These are phyloP conservation scores for Platichthys stellatus DNA, from an alignment of 2,113 vertebrate species.

Conservation along the genomic window DNA sequence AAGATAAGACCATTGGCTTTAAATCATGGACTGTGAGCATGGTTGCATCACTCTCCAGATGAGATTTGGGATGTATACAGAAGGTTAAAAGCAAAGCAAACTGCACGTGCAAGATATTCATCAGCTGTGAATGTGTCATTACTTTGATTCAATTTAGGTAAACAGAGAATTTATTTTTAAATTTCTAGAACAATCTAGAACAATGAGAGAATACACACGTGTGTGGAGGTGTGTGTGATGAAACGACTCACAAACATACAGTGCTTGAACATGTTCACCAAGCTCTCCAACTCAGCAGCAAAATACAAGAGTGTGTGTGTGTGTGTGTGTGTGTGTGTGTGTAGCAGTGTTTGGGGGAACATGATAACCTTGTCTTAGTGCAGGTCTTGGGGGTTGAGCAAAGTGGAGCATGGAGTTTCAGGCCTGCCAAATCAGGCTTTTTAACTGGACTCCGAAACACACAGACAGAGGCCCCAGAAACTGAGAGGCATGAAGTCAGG, in stretches of 20 bases:
- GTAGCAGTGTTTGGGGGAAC: constrained; percentile 82
- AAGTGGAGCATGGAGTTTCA: constrained; percentile 60
- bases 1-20: neutral
- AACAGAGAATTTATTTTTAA: neutral
- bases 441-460: constrained; percentile 86
- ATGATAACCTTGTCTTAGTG: constrained; percentile 67
- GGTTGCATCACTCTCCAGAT: neutral
- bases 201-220: neutral
- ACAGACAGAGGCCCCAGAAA: constrained; percentile 43
- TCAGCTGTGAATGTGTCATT: neutral
- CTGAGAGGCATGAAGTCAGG: constrained; percentile 54
- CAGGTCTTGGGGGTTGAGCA: constrained; percentile 58
- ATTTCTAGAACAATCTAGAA: neutral
- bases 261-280: neutral
- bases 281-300: too few species aligned
- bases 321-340: constrained; percentile 60
- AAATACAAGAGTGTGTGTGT: constrained; percentile 58
- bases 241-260: constrained; percentile 11
- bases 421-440: constrained; percentile 56
- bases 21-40: neutral
- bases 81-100: neutral
- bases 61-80: neutral
- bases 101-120: neutral
- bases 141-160: neutral
- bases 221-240: neutral